Base-by-base conservation (phyloP, 2,888 invertebrate species). In the Micoletzkya japonica region DNA sequence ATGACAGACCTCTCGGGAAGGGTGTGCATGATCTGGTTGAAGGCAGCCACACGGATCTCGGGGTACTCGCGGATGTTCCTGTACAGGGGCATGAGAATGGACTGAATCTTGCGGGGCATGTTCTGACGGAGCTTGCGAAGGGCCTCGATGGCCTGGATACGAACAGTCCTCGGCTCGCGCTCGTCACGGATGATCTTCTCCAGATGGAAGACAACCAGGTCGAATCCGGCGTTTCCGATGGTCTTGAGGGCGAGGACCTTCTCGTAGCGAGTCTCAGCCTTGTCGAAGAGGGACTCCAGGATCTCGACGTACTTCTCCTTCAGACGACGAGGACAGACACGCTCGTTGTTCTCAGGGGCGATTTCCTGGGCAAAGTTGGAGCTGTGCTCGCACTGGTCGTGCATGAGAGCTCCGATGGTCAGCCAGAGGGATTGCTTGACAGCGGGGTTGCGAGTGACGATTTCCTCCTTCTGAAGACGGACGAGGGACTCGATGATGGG, bases 211-310 rank as follows among this genome's bases (percentile, higher is more conserved):
- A 83, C 73, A 61, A 76, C 68, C 59, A 73, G 63, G 70, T 82
- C 81, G 61, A 83, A 70, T 71, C 80, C 85, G 54, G 83, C 81
- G 74, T 85, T 85, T 72, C 78, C 80, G 57, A 85, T 56, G 34
- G 81, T 74, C 74, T 84, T 83, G 61, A 85, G 75, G 66, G 74
- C 75, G 39, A 84, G 76, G n/a, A 82, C 67, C 73, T 82, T 80
- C 70, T 83, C 81, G 74, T 77, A 76, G 50, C 71, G 69, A 69
- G 73, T 70, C 3, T 67, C 52, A 44, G 76, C 75, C 58, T 70
- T 58, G 37, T 73, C 76, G 76, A 72, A 78, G 72, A 73, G 73
- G 36, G 72, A 70, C 66, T 77, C 39, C 64, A 79, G 67, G 34
- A 67, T 69, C 69, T 67, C 63, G 57, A 76, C 76, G 74, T 74